These are phyloP conservation scores for Echiichthys vipera DNA, from an alignment of 2,797 vertebrate species.

Conservation along the genomic window DNA sequence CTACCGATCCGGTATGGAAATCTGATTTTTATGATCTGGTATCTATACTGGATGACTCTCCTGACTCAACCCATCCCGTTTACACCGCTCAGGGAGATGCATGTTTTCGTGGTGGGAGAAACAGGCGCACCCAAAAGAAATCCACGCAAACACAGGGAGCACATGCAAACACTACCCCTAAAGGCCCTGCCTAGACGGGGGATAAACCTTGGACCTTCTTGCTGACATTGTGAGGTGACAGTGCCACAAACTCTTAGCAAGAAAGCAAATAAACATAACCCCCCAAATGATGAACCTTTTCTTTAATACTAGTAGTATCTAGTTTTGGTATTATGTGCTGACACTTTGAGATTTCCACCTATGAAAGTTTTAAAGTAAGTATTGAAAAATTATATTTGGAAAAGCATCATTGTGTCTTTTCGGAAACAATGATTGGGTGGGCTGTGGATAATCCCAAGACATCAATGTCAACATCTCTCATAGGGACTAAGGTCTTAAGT, in stretches of 20 bases:
- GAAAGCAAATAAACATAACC: neutral
- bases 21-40: too few relatives aligned
- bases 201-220: too few relatives aligned
- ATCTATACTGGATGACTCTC: too few relatives aligned
- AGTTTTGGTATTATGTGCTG: neutral
- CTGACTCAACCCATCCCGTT: too few relatives aligned
- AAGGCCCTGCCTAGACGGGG: too few relatives aligned
- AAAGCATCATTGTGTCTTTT: neutral
- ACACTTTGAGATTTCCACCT: neutral
- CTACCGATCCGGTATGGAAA: too few relatives aligned
- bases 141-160: too few relatives aligned
- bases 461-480: neutral
- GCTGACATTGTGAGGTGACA: too few relatives aligned
- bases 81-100: too few relatives aligned
- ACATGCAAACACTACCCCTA: too few relatives aligned
- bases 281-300: neutral
- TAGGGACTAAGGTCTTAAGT: neutral
- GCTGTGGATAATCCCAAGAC: neutral
- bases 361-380: neutral
- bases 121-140: too few relatives aligned
- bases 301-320: neutral
- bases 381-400: neutral
- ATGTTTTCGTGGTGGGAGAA: too few relatives aligned
- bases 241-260: neutral
- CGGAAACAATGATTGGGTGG: neutral